Evolutionary conservation across 2,113 vertebrate species (phyloP).

Genomic region (Tor tambroides): DNA sequence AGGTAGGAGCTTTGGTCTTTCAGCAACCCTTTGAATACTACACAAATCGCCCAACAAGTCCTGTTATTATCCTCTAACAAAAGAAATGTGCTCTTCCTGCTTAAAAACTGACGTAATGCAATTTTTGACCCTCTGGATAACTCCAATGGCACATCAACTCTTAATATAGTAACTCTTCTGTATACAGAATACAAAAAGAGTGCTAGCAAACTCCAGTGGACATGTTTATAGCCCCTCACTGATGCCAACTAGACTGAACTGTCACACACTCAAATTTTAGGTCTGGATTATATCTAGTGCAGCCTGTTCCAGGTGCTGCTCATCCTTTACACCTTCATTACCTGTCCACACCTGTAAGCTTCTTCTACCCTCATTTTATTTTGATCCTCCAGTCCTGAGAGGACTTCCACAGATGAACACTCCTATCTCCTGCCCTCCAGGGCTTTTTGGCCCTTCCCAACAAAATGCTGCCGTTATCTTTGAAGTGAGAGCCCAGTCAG

Average conservation of each 20-base stretch:
- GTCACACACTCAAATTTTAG: slow-evolving; percentile 47
- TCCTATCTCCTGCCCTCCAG: slow-evolving; percentile 62
- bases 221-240: neutral
- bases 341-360: slow-evolving; percentile 69
- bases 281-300: slow-evolving; percentile 49
- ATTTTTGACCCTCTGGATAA: slow-evolving; percentile 18
- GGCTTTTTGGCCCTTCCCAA: slow-evolving; percentile 48
- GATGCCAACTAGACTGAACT: slow-evolving; percentile 8
- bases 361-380: slow-evolving; percentile 46
- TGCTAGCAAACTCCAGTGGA: neutral
- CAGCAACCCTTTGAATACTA: slow-evolving; percentile 66
- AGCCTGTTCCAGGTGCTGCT: slow-evolving; percentile 71
- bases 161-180: neutral
- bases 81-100: slow-evolving; percentile 40
- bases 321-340: slow-evolving; percentile 66
- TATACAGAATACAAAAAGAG: neutral
- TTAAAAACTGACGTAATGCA: neutral
- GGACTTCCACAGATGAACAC: slow-evolving; percentile 52
- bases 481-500: slow-evolving; percentile 68
- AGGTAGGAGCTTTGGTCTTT: slow-evolving; percentile 63
- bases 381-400: slow-evolving; percentile 59
- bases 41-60: slow-evolving; percentile 35
- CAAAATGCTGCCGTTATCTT: slow-evolving; percentile 59
- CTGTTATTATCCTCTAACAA: slow-evolving; percentile 39
- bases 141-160: neutral